These are phyloP conservation scores for Bradysia coprophila DNA, from an alignment of 1,140 invertebrate genomes.

Conservation along the genomic window DNA sequence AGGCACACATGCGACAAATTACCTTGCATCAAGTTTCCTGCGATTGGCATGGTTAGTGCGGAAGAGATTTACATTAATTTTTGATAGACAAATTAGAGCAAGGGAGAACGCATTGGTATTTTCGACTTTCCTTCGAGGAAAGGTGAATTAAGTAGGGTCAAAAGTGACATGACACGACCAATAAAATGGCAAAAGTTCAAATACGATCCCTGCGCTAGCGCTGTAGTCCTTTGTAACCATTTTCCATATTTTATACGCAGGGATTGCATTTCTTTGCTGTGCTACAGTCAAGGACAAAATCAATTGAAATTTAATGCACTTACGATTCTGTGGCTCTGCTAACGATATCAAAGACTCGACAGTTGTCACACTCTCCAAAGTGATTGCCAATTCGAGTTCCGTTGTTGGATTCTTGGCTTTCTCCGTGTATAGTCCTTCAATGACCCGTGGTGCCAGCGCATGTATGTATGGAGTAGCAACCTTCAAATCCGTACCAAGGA, in stretches of 20 bases:
- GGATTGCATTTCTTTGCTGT: too few relatives aligned
- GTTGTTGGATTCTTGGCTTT: slow-evolving; percentile 32
- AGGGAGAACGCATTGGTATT: too few relatives aligned
- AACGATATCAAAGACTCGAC: slow-evolving; percentile 54
- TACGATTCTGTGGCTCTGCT: slow-evolving; percentile 59
- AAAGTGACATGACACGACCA: too few relatives aligned
- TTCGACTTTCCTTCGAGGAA: too few relatives aligned
- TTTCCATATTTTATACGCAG: too few relatives aligned
- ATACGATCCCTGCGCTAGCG: too few relatives aligned
- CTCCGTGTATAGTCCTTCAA: slow-evolving; percentile 48
- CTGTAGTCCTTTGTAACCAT: too few relatives aligned
- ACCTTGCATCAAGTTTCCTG: slow-evolving; percentile 17
- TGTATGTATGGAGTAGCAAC: slow-evolving; percentile 67
- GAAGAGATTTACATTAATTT: too few relatives aligned
- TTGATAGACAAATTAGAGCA: too few relatives aligned
- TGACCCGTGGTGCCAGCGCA: slow-evolving; percentile 50
- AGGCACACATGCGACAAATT: slow-evolving; percentile 4
- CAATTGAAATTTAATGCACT: slow-evolving; percentile 21
- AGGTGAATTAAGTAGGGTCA: too few relatives aligned
- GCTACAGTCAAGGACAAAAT: too few relatives aligned
- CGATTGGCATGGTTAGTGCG: background rate
- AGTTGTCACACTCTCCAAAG: slow-evolving; percentile 45
- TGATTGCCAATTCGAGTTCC: slow-evolving; percentile 40
- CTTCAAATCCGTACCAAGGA: slow-evolving; percentile 43
- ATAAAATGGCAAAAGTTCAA: too few relatives aligned